Evolutionary conservation across 2,797 vertebrate genomes (phyloP).

Genomic region (Ceryle rudis): DNA sequence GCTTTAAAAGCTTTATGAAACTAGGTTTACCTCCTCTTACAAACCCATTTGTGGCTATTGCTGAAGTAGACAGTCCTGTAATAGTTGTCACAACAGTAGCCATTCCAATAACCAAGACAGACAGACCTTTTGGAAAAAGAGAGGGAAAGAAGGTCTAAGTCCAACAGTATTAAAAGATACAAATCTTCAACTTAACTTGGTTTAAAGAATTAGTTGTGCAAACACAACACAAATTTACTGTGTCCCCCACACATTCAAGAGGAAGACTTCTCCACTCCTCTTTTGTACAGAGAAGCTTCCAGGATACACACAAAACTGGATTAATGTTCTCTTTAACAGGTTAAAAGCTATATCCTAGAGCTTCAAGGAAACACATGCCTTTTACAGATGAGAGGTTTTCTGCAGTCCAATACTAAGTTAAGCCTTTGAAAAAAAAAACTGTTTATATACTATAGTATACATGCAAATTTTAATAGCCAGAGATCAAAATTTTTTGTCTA

Average conservation of each 20-base stretch:
- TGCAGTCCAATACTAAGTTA: neutral
- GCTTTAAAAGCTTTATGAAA: neutral
- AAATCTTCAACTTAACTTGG: neutral
- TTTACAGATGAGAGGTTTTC: neutral
- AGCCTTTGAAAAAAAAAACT: neutral
- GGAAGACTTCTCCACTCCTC: neutral
- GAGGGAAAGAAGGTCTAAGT: neutral
- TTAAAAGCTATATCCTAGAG: neutral
- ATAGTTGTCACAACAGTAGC: conserved; percentile 96
- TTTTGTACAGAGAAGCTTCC: neutral
- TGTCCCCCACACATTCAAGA: neutral
- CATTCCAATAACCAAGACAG: conserved; percentile 91
- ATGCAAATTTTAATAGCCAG: neutral
- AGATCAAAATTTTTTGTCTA: neutral
- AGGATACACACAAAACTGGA: neutral
- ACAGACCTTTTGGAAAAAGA: conserved; percentile 81
- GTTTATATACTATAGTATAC: neutral
- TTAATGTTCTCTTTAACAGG: neutral
- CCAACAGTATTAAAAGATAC: neutral
- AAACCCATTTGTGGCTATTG: conserved; percentile 98
- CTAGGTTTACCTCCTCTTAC: conserved; percentile 92
- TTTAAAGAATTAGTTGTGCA: neutral
- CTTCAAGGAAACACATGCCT: neutral
- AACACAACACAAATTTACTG: neutral
- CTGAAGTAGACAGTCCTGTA: conserved; percentile 96